A percentile compares a stretch with the other conserved stretches of the same genome.
Evolutionary conservation across 2,113 vertebrate species (phyloP).

Genomic region (Athene cunicularia): DNA sequence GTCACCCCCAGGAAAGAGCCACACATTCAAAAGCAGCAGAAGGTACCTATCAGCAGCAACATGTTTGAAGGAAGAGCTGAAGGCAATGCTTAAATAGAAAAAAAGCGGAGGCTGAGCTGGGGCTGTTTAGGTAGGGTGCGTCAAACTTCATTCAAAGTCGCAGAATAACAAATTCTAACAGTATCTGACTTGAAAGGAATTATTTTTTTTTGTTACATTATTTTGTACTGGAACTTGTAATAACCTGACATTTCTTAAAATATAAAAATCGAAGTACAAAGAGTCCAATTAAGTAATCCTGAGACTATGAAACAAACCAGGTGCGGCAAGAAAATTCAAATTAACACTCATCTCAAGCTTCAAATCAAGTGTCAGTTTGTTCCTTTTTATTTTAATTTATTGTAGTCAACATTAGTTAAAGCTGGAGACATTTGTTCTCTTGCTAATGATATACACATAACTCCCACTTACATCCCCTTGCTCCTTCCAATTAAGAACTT

Average conservation of each 20-base stretch:
- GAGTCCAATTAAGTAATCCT: conserved; percentile 7
- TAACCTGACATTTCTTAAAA: conserved; percentile 37
- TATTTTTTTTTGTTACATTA: not conserved
- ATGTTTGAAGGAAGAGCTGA: not conserved
- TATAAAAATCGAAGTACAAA: not conserved
- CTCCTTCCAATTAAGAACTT: conserved; percentile 48
- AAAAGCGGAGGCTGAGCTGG: not conserved
- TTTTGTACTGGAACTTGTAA: conserved; percentile 24
- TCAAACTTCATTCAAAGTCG: not conserved
- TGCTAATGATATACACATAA: conserved; percentile 37
- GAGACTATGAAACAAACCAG: conserved; percentile 18
- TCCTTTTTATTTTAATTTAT: conserved; percentile 52
- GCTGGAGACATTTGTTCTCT: conserved; percentile 53
- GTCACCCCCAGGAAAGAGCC: not conserved
- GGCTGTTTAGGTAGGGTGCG: not conserved
- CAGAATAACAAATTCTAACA: not conserved
- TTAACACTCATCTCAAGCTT: conserved; percentile 38
- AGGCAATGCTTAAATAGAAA: not conserved
- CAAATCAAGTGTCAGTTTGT: conserved; percentile 35
- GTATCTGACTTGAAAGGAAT: not conserved
- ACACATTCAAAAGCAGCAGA: not conserved
- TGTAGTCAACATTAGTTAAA: conserved; percentile 50
- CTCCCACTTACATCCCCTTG: conserved; percentile 36
- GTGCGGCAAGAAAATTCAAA: conserved; percentile 5
- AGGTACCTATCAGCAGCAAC: not conserved